A percentile compares a stretch with the other conserved stretches of the same genome.
These are phyloP conservation scores for Octodon degus DNA, from an alignment of 2,113 vertebrate species.

Conservation along the genomic window DNA sequence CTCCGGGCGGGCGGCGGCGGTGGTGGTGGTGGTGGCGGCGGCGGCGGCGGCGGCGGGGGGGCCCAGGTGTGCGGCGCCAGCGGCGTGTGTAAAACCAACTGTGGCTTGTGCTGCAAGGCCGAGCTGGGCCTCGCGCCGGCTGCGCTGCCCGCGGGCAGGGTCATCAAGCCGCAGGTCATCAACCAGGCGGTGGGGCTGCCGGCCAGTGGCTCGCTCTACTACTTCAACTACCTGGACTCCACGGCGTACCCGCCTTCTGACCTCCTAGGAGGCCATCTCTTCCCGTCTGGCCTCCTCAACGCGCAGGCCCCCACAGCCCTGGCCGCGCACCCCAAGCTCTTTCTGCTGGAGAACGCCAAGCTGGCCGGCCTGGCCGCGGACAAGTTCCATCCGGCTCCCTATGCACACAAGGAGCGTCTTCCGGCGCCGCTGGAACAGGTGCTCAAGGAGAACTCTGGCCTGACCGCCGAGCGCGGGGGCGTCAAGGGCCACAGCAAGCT, in stretches of 20 bases:
- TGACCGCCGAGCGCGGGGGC: conserved; percentile 88
- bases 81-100: conserved; percentile 94
- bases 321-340: conserved; percentile 94
- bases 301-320: conserved; percentile 91
- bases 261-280: conserved; percentile 93
- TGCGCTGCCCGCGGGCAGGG: conserved; percentile 87
- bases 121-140: conserved; percentile 90
- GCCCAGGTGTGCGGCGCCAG: conserved; percentile 87
- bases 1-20: conserved; percentile 86
- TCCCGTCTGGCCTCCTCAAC: conserved; percentile 90
- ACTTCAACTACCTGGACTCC: conserved; percentile 98
- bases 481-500: conserved; percentile 91
- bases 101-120: conserved; percentile 92
- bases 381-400: conserved; percentile 91
- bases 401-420: conserved; percentile 95
- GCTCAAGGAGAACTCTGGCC: conserved; percentile 93
- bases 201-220: conserved; percentile 93
- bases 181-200: conserved; percentile 94
- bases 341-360: conserved; percentile 95
- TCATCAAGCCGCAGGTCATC: conserved; percentile 97
- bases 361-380: conserved; percentile 89
- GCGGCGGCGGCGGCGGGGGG: conserved; percentile 72
- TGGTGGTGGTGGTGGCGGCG: neutral
- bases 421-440: conserved; percentile 97
- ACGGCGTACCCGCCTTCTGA: conserved; percentile 93